phyloP scores from a whole-genome alignment of 2,797 vertebrate species.

The Bucorvus abyssinicus region DNA sequence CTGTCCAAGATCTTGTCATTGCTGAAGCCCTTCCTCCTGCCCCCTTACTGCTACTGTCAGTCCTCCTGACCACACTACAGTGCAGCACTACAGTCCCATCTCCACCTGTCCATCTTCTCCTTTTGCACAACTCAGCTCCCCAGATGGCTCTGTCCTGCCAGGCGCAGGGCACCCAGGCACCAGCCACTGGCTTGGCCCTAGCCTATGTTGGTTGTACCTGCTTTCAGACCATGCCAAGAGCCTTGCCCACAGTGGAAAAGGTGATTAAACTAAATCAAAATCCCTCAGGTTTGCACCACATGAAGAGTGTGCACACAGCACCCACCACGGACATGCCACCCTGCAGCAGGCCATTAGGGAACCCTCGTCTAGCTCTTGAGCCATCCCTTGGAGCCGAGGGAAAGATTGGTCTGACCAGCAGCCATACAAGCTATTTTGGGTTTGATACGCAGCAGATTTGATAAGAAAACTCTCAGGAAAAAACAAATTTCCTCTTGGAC shows the following conservation, averaged over 20 bases:
- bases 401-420: neutral
- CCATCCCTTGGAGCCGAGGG: neutral
- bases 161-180: neutral
- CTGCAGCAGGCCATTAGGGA: neutral
- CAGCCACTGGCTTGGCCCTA: neutral
- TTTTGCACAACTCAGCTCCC: neutral
- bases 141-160: neutral
- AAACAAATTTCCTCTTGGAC: conserved; percentile 64
- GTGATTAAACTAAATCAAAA: neutral
- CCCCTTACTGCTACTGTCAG: neutral
- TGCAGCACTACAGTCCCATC: neutral
- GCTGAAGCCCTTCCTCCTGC: neutral
- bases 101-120: neutral
- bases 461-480: conserved; percentile 70
- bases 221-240: neutral
- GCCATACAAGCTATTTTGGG: conserved; percentile 38
- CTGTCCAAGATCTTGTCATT: neutral
- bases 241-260: neutral
- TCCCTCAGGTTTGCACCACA: neutral
- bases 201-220: neutral
- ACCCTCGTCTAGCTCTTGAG: neutral
- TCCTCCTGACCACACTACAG: neutral
- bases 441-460: conserved; percentile 54
- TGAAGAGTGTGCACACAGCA: neutral
- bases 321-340: neutral